Evolutionary conservation across 92 coral and sea anemone genomes (phyloP).

Genomic region (Umimayanthus chanpuru): DNA sequence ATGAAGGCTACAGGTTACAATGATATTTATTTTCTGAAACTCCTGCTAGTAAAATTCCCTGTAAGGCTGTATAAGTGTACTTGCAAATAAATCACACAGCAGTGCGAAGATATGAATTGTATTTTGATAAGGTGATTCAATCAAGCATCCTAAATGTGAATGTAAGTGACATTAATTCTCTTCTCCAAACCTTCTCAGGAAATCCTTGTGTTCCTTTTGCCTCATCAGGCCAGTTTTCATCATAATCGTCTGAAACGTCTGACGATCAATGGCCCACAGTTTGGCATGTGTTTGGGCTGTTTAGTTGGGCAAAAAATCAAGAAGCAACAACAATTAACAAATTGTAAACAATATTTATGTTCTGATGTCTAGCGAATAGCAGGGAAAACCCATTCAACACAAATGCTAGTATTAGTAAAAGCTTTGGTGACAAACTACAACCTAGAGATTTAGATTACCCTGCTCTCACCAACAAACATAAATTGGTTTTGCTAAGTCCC

Average conservation of each 20-base stretch:
- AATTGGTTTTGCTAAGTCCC: too few species aligned
- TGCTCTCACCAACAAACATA: too few species aligned
- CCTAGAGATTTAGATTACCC: too few species aligned
- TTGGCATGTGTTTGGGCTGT: conserved; percentile 86
- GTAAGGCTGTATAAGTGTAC: too few species aligned
- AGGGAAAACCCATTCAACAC: not conserved
- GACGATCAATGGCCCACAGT: conserved; percentile 98
- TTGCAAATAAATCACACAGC: too few species aligned
- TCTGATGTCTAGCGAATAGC: not conserved
- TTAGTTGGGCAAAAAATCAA: conserved; percentile 22
- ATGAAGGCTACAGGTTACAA: too few species aligned
- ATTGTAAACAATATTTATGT: not conserved
- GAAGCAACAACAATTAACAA: not conserved
- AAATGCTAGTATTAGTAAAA: not conserved
- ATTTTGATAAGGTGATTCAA: too few species aligned
- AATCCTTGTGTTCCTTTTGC: conserved; percentile 91
- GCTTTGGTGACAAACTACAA: too few species aligned
- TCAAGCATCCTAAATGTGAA: not conserved
- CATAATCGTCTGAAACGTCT: conserved; percentile 99
- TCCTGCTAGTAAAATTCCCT: too few species aligned
- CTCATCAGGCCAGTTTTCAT: conserved; percentile 99
- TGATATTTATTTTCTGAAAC: too few species aligned
- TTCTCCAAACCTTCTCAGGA: conserved; percentile 78
- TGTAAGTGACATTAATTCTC: not conserved
- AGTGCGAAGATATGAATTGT: too few species aligned